A percentile compares a stretch with the other conserved stretches of the same genome.
These are phyloP conservation scores for Adoxophyes honmai DNA, from an alignment of 1,140 invertebrate species.

Conservation along the genomic window DNA sequence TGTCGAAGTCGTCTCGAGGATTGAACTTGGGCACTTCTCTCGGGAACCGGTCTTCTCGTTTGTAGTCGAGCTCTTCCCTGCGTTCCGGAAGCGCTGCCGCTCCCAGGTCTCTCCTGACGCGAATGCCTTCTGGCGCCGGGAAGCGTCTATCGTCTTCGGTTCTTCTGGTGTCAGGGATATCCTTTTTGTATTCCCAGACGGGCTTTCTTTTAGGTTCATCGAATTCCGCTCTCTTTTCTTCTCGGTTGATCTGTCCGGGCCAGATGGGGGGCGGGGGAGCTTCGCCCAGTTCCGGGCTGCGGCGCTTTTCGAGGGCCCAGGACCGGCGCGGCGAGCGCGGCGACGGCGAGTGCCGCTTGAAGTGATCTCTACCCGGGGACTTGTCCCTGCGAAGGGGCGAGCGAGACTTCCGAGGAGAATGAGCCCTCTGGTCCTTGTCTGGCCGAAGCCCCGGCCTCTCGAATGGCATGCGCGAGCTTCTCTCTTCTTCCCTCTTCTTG, in stretches of 20 bases:
- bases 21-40: background rate
- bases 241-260: slow-evolving; percentile 36
- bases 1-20: slow-evolving; percentile 6
- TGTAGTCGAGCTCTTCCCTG: background rate
- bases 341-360: slow-evolving; percentile 49
- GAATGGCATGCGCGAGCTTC: slow-evolving; percentile 15
- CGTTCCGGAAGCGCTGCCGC: background rate
- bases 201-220: slow-evolving; percentile 20
- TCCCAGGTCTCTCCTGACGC: background rate
- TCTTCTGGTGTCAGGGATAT: background rate
- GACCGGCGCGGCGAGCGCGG: slow-evolving; percentile 54
- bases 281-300: slow-evolving; percentile 44
- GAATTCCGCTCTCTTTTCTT: slow-evolving; percentile 2
- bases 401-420: slow-evolving; percentile 32
- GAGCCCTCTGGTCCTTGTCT: slow-evolving; percentile 26
- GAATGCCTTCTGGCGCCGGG: background rate
- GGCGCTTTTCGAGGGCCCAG: slow-evolving; percentile 59
- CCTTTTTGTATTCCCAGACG: slow-evolving; percentile 21
- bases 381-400: slow-evolving; percentile 50
- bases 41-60: background rate
- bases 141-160: slow-evolving; percentile 1
- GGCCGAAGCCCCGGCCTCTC: background rate
- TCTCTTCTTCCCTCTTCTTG: slow-evolving; percentile 35
- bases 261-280: slow-evolving; percentile 55
- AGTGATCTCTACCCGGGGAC: slow-evolving; percentile 49